Percentiles rank a stretch among this genome's conserved stretches.
phyloP scores from a whole-genome alignment of 2,113 vertebrate genomes.

The Thinocorus orbignyianus region DNA sequence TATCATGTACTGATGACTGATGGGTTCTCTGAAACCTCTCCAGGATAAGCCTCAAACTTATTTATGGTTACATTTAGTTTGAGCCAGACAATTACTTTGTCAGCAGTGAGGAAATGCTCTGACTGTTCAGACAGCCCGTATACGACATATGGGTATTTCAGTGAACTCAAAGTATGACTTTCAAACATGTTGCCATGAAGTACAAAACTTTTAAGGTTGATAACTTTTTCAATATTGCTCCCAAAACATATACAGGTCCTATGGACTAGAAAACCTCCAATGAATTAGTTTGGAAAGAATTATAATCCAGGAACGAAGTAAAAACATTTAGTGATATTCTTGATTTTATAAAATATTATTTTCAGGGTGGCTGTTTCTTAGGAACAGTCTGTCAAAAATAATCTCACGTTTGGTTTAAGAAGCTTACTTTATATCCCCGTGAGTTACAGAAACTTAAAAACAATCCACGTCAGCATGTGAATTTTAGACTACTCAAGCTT shows the following conservation, averaged over 20 bases:
- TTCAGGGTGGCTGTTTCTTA: neutral
- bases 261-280: neutral
- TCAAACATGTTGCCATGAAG: neutral
- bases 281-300: neutral
- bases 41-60: neutral
- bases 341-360: neutral
- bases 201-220: neutral
- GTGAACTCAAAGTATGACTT: neutral
- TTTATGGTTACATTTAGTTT: neutral
- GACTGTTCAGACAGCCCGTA: neutral
- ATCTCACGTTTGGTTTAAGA: neutral
- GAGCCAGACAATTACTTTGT: neutral
- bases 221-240: neutral
- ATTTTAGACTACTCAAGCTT: neutral
- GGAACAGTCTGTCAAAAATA: neutral
- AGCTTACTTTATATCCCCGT: neutral
- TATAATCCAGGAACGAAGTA: neutral
- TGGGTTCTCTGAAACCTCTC: neutral
- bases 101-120: neutral
- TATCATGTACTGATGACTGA: no score
- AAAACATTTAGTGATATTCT: neutral
- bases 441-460: neutral
- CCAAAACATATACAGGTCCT: neutral
- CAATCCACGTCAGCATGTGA: neutral
- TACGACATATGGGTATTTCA: neutral